Conservation (phyloP, 2,797 vertebrate species). For the Varecia variegata region DNA sequence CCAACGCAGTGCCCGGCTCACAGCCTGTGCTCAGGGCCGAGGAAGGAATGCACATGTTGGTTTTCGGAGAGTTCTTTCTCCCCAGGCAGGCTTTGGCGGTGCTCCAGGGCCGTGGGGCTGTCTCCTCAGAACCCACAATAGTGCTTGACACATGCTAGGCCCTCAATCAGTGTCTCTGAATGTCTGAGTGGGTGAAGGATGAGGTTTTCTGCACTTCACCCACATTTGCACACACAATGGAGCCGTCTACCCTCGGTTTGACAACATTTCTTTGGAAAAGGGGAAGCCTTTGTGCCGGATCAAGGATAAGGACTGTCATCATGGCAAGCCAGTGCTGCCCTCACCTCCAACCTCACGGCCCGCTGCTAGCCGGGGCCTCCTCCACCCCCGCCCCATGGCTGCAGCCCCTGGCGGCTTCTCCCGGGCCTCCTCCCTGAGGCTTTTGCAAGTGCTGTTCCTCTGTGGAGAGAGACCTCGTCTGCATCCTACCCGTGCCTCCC, state of each 20-base stretch:
- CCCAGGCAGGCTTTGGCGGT: rapidly evolving
- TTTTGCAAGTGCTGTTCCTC: not conserved
- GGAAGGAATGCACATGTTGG: not conserved
- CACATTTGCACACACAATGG: not conserved
- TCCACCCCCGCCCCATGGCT: rapidly evolving
- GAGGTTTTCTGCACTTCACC: not conserved
- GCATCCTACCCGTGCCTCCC: not conserved
- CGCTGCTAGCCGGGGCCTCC: not conserved
- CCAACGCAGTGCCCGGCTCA: not conserved
- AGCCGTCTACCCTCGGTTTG: not conserved
- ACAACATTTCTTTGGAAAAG: not conserved
- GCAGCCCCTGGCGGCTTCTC: not conserved
- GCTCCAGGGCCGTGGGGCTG: not conserved
- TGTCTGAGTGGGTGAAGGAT: not conserved
- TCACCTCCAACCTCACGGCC: not conserved
- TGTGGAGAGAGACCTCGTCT: not conserved
- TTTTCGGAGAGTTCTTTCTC: too few species aligned
- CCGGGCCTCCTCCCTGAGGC: not conserved
- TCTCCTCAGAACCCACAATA: not conserved
- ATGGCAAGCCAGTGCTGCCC: not conserved
- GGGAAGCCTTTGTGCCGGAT: not conserved
- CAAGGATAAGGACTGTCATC: not conserved
- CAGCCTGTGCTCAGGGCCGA: not conserved
- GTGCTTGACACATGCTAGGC: not conserved
- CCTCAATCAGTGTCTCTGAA: not conserved